Base-by-base conservation (phyloP, 1,140 invertebrate species). In the Spodoptera litura region DNA sequence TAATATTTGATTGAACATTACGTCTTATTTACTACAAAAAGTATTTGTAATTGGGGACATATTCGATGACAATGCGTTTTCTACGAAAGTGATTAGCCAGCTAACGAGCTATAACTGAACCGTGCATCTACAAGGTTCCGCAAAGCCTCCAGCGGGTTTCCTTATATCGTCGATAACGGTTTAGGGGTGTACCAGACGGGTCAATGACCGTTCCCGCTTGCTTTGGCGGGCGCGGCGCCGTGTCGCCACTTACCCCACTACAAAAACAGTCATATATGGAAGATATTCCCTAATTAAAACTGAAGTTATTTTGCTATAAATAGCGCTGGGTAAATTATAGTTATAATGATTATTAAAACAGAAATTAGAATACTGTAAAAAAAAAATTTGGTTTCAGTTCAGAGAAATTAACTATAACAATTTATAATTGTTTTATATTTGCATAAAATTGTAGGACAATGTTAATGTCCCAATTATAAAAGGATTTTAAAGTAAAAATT, bases 131-230 rank as follows among this genome's bases (percentile, higher is more conserved):
- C 84, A 79, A 70, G 52, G 81, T 81, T 84, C 59, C 78, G 55
- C 68, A 74, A 55, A 84, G 81, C 83, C 85, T 88, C 85, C 78
- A 81, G 83, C 88, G 81, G 85, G 90, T 90, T 90, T 87, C 91
- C 90, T 85, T 93, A 91, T 89, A 91, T 84, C 81, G 88, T 82
- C 87, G 86, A 88, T 93, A 93, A 91, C 91, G 90, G 91, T 91
- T 71, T 83, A 88, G 89, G 91, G 91, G 89, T 88, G 87, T 83
- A 72, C 62, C 75, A 59, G 49, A n/a, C 49, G 84, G 91, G 89
- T 92, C 88, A 87, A 81, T 77, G 90, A 88, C 88, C 90, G 81
- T 75, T 85, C 87, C 87, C 78, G 84, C 79, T 81, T 84, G 79
- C 80, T 77, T 80, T 73, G 84, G 82, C 87, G 73, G 84, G 72